Evolutionary conservation across 2,888 invertebrate species (phyloP), one percentile per base, ranked within the genome.

Genomic region (Heteropelma amictum): DNA sequence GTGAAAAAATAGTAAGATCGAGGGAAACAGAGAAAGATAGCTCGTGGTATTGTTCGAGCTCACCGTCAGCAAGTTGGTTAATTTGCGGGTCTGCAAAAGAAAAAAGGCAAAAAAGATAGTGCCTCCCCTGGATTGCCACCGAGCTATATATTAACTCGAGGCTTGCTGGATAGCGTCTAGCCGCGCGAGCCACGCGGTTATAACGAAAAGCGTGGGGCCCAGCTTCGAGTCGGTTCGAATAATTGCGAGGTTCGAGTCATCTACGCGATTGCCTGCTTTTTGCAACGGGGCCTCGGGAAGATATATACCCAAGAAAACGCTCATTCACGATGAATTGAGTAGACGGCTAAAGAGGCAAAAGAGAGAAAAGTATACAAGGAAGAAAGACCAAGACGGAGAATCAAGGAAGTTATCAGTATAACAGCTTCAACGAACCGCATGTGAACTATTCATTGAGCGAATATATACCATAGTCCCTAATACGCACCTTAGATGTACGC

Each of bases 401-500:
- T 68, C 47, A 33, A 73, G 73, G 68, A 73, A 73, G 73, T 68
- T 68, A 73, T 73, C 67, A 28, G 72, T 49, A 35, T 19, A 40
- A 51, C 38, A 51, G 61, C 67, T 35, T 33, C 56, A 23, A 40
- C 33, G 30, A n/a, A 54, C 38, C 28, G 49, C 56, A 63, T 73
- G 73, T 73, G 68, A 73, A 73, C 63, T 63, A 63, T 73, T 73
- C 73, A 63, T 73, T 58, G 49, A 51, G 58, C 56, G 56, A 56
- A 51, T 51, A 23, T 60, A 72, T 68, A 68, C 61, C 61, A 61
- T 42, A 61, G 30, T 68, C n/a, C 61, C 61, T 68, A 68, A 72
- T 72, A 72, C 56, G 61, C 61, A 72, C 68, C 61, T 63, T 61
- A 49, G 72, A 49, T 54, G 12, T 56, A 68, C 72, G 60, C 72